phyloP scores from a whole-genome alignment of 2,113 vertebrate genomes.

The Scomber japonicus region DNA sequence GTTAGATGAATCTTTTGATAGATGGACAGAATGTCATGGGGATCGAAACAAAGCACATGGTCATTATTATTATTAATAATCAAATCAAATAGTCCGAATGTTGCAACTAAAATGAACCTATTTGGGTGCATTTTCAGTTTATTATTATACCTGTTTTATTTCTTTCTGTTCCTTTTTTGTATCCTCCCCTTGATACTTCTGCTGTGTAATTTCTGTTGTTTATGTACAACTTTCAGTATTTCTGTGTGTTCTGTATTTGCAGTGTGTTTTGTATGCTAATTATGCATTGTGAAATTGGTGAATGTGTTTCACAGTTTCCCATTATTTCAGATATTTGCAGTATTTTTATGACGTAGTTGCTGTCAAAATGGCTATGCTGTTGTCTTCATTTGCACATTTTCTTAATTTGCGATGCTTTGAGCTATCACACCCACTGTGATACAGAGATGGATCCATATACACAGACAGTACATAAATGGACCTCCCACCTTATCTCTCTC shows the following conservation, averaged over 20 bases:
- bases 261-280: not conserved
- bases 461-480: conserved; percentile 41
- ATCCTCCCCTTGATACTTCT: not conserved
- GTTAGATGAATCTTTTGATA: no score
- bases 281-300: not conserved
- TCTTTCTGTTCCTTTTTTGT: not conserved
- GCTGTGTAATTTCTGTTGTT: not conserved
- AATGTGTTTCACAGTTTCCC: not conserved
- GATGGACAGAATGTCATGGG: not conserved
- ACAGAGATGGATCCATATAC: conserved; percentile 13
- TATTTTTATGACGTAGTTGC: not conserved
- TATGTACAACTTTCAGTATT: not conserved
- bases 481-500: conserved; percentile 15
- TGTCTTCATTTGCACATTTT: conserved; percentile 1
- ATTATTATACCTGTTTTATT: no score
- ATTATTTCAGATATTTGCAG: not conserved
- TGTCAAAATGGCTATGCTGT: not conserved
- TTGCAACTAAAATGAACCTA: not conserved
- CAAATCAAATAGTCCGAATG: not conserved
- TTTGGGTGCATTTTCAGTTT: no score
- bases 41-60: not conserved
- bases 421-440: conserved; percentile 5
- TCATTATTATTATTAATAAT: not conserved
- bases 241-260: not conserved
- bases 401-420: not conserved